phyloP scores from a whole-genome alignment of 1,140 invertebrate genomes.

The Steinernema khuongi region DNA sequence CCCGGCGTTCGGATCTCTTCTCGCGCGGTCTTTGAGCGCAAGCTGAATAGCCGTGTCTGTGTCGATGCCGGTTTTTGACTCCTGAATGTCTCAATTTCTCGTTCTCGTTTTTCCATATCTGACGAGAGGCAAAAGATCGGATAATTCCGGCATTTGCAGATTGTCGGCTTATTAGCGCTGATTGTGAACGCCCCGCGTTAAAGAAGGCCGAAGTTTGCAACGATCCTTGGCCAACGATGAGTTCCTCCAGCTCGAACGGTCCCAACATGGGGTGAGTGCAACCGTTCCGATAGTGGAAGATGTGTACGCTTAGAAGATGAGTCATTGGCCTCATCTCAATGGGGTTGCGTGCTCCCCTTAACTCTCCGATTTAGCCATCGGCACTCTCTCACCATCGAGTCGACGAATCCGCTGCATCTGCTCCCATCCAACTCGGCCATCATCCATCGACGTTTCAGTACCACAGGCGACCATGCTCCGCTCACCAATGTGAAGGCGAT shows the following conservation, averaged over 20 bases:
- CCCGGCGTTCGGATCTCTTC: no score
- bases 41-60: no score
- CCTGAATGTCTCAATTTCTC: no score
- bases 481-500: neutral
- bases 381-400: constrained; percentile 39
- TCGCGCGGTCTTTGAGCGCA: no score
- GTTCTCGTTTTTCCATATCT: no score
- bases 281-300: no score
- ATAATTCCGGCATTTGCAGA: no score
- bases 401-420: constrained; percentile 37
- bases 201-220: neutral
- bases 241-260: neutral
- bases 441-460: constrained; percentile 26
- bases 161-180: neutral
- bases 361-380: constrained; percentile 30
- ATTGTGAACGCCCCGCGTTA: neutral
- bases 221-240: neutral
- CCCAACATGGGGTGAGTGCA: neutral
- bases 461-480: neutral
- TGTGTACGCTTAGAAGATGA: no score
- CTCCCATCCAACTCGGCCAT: constrained; percentile 33
- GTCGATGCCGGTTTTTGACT: no score
- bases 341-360: neutral
- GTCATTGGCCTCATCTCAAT: no score
- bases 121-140: no score